Percentiles rank a stretch among this genome's conserved stretches.
Evolutionary conservation across 2,888 invertebrate genomes (phyloP).

Genomic region (Argynnis bischoffii): DNA sequence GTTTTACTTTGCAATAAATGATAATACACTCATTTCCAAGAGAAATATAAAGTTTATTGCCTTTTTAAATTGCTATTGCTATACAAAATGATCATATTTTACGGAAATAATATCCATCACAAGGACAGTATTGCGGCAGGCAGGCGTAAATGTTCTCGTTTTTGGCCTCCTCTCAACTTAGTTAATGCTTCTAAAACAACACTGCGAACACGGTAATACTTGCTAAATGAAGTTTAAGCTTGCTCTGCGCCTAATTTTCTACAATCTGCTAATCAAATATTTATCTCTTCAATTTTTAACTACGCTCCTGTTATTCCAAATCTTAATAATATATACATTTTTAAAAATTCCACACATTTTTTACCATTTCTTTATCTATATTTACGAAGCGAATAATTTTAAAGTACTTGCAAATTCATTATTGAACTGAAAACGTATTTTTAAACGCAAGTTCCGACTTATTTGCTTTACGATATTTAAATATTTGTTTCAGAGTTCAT

Average conservation of each 20-base stretch:
- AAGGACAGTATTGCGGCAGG: slow-evolving; percentile 63
- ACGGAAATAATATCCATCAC: slow-evolving; percentile 31
- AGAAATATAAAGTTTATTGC: slow-evolving; percentile 1
- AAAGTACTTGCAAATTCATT: slow-evolving; percentile 20
- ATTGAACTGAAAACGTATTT: slow-evolving; percentile 29
- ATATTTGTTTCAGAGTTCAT: slow-evolving; percentile 35
- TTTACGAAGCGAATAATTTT: slow-evolving; percentile 2
- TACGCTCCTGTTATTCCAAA: slow-evolving; percentile 17
- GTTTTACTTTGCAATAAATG: too few relatives aligned
- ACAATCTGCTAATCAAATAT: slow-evolving; percentile 39
- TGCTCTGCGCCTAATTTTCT: slow-evolving; percentile 41
- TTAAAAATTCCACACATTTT: slow-evolving; percentile 2
- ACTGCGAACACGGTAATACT: slow-evolving; percentile 56
- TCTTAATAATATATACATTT: slow-evolving; percentile 1
- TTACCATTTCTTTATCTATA: slow-evolving; percentile 4
- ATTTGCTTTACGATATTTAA: slow-evolving; percentile 32
- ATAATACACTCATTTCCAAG: not conserved
- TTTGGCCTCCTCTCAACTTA: slow-evolving; percentile 79
- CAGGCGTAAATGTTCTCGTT: slow-evolving; percentile 71
- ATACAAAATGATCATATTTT: slow-evolving; percentile 30
- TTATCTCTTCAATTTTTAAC: slow-evolving; percentile 34
- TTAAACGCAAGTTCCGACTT: slow-evolving; percentile 30
- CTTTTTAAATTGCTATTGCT: slow-evolving; percentile 6
- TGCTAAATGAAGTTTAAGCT: slow-evolving; percentile 43
- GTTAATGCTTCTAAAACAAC: slow-evolving; percentile 79